Evolutionary conservation across 2,888 invertebrate species (phyloP), one percentile per base, ranked within the genome.

Genomic region (Pristionchus japonicus): DNA sequence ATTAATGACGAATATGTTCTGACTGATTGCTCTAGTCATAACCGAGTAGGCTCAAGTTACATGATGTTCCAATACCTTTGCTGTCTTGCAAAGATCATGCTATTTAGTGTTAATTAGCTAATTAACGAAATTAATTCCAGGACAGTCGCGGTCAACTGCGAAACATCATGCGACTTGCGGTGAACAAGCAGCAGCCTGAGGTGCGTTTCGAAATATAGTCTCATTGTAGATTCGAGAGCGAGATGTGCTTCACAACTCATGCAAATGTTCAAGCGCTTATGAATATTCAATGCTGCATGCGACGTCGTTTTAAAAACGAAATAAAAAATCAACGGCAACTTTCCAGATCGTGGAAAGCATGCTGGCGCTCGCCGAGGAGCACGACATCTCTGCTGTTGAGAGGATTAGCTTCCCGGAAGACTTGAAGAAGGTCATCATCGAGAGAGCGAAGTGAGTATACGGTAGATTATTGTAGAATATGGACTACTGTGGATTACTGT

Each of bases 111-210:
- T n/a, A n/a, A n/a, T n/a, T n/a, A n/a, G n/a, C n/a, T n/a, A n/a
- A n/a, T n/a, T n/a, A n/a, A n/a, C n/a, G n/a, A n/a, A 11, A 80
- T 43, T 15, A 31, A 20, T 83, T 85, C 11, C 87, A 89, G 61
- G 93, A 93, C 84, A 89, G 91, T 57, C 90, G 93, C 70, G 93
- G 93, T 23, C 93, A 93, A 87, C 90, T 93, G 40, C 82, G 93
- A 49, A 93, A 93, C 88, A 90, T 93, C 17, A 89, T 92, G 70
- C 89, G 90, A 52, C 86, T 92, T 61, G 91, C 90, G 2, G 89
- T 91, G 61, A 89, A 91, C 27, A 90, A 91, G 57, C 90, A 91
- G 70, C 90, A 91, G 64, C 91, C 91, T 31, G 90, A 92, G 70
- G 91, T 90, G n/a, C n/a, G n/a, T n/a, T n/a, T n/a, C n/a, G 34